phyloP scores from a whole-genome alignment of 2,797 vertebrate species.

The Gallirallus australis region DNA sequence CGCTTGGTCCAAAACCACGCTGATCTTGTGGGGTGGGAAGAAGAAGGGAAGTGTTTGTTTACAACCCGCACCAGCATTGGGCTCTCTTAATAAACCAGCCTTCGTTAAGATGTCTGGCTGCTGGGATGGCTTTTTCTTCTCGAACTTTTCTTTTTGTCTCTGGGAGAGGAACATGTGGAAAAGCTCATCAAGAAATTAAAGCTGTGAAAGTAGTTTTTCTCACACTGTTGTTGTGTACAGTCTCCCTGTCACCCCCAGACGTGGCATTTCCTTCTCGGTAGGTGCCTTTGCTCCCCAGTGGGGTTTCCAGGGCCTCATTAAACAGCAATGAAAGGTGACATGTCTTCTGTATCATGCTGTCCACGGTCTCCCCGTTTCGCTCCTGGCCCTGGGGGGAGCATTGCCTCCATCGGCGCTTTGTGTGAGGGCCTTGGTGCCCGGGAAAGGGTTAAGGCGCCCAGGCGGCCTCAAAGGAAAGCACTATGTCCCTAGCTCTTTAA shows the following conservation, averaged over 20 bases:
- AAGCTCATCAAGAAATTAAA: constrained; percentile 33
- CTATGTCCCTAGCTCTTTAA: constrained; percentile 16
- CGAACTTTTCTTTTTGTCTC: background rate
- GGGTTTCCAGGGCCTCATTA: constrained; percentile 11
- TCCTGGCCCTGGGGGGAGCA: background rate
- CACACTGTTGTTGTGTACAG: background rate
- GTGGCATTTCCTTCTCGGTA: constrained; percentile 17
- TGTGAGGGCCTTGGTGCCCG: background rate
- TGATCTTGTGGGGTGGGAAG: background rate
- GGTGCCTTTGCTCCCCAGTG: background rate
- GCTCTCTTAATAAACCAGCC: background rate
- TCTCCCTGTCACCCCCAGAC: background rate
- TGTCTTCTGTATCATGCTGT: background rate
- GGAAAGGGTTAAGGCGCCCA: constrained; percentile 65
- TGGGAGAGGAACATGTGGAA: background rate
- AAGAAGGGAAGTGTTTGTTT: constrained; percentile 61
- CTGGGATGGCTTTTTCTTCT: constrained; percentile 3
- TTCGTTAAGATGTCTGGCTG: constrained; percentile 15
- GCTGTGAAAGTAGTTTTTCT: constrained; percentile 19
- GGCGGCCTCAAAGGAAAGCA: background rate
- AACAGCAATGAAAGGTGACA: background rate
- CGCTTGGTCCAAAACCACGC: background rate
- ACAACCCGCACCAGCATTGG: background rate
- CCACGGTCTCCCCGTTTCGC: background rate
- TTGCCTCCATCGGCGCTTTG: background rate